Evolutionary conservation across 1,140 invertebrate genomes (phyloP).

Genomic region (Drosophila ironensis): DNA sequence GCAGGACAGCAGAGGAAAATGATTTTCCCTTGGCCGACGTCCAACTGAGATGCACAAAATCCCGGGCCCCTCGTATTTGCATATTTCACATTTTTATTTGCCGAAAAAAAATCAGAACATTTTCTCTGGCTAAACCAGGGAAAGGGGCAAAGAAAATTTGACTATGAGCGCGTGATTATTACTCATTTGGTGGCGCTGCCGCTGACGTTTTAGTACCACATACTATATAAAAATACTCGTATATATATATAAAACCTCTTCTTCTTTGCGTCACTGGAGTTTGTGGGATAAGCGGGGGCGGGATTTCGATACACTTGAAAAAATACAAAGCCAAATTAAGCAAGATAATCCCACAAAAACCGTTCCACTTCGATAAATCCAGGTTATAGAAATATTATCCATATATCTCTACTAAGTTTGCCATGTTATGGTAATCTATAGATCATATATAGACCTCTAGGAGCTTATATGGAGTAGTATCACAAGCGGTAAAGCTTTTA

Average conservation of each 20-base stretch:
- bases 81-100: constrained; percentile 51
- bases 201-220: background rate
- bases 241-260: no score
- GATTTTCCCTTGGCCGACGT: constrained; percentile 49
- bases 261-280: constrained; percentile 38
- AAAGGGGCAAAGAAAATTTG: background rate
- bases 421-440: no score
- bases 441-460: no score
- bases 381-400: no score
- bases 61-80: constrained; percentile 3
- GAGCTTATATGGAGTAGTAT: no score
- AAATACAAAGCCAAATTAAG: background rate
- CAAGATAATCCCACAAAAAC: no score
- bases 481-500: no score
- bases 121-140: constrained; percentile 4
- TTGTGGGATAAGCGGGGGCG: background rate
- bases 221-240: no score
- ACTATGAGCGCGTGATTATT: constrained; percentile 46
- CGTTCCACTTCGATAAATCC: no score
- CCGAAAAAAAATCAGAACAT: constrained; percentile 17
- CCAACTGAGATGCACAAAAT: constrained; percentile 49
- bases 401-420: no score
- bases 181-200: constrained; percentile 41
- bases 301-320: background rate
- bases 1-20: constrained; percentile 5